These are phyloP conservation scores for Drosophila carrolli DNA, from an alignment of 1,140 invertebrate genomes.

Conservation along the genomic window DNA sequence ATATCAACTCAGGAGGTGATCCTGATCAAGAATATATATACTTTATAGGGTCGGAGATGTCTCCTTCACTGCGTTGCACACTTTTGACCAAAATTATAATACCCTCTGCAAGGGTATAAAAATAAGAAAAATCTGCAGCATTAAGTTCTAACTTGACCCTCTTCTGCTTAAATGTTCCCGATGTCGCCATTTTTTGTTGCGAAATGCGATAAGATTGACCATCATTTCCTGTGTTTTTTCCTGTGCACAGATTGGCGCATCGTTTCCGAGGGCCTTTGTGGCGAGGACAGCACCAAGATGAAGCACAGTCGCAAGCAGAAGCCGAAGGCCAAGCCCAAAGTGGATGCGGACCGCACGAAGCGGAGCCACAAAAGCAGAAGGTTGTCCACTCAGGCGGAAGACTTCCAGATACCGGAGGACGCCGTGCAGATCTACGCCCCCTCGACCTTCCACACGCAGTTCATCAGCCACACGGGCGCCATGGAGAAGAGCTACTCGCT, in stretches of 20 bases:
- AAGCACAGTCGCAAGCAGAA: constrained; percentile 66
- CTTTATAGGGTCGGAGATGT: no score
- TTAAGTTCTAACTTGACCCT: no score
- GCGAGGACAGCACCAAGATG: constrained; percentile 77
- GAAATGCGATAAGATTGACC: background rate
- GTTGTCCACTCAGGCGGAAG: constrained; percentile 48
- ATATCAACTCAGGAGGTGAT: no score
- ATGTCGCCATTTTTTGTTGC: background rate
- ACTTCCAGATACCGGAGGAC: constrained; percentile 63
- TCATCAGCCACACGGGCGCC: constrained; percentile 65
- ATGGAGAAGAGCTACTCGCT: constrained; percentile 73
- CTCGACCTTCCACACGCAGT: constrained; percentile 71
- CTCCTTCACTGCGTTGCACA: no score
- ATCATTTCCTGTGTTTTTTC: background rate
- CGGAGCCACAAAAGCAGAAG: constrained; percentile 38
- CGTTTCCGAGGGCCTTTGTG: constrained; percentile 70
- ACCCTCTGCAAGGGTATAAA: no score
- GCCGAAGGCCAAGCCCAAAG: constrained; percentile 57
- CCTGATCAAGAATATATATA: no score
- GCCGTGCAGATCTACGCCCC: constrained; percentile 70
- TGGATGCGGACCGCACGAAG: constrained; percentile 56
- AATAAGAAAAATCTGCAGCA: no score
- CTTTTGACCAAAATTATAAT: no score
- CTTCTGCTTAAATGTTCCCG: background rate
- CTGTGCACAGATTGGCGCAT: constrained; percentile 71